A percentile compares a stretch with the other conserved stretches of the same genome.
phyloP scores from a whole-genome alignment of 2,113 vertebrate species.

The Eulacestoma nigropectus region DNA sequence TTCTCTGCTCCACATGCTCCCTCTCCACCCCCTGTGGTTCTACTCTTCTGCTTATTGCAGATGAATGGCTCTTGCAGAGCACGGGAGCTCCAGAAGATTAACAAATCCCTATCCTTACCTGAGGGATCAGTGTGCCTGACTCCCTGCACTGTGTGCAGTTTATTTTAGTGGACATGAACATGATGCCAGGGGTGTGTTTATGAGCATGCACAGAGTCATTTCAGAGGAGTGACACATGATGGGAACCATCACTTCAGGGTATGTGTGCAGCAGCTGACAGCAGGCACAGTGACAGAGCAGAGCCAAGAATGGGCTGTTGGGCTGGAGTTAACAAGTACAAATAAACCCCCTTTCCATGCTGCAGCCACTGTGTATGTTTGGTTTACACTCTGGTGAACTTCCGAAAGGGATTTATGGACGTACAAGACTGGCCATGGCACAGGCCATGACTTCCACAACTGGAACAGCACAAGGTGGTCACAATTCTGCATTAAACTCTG shows the following conservation, averaged over 20 bases:
- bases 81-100: not conserved
- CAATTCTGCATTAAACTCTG: not conserved
- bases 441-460: not conserved
- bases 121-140: not conserved
- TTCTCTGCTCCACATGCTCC: not conserved
- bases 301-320: not conserved
- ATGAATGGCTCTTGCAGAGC: not conserved
- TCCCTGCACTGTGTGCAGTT: constrained; percentile 2
- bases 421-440: not conserved
- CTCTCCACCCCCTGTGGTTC: not conserved
- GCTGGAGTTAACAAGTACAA: not conserved
- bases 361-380: not conserved
- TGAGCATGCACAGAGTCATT: not conserved
- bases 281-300: not conserved
- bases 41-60: not conserved
- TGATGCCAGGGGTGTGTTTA: not conserved
- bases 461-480: not conserved
- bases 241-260: not conserved
- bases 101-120: not conserved
- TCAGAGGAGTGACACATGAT: not conserved
- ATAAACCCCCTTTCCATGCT: constrained; percentile 23
- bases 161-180: not conserved
- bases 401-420: not conserved
- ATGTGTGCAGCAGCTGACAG: not conserved
- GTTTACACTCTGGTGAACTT: not conserved